Conservation (phyloP, 2,113 vertebrate genomes). For the Daphoenositta chrysoptera region DNA sequence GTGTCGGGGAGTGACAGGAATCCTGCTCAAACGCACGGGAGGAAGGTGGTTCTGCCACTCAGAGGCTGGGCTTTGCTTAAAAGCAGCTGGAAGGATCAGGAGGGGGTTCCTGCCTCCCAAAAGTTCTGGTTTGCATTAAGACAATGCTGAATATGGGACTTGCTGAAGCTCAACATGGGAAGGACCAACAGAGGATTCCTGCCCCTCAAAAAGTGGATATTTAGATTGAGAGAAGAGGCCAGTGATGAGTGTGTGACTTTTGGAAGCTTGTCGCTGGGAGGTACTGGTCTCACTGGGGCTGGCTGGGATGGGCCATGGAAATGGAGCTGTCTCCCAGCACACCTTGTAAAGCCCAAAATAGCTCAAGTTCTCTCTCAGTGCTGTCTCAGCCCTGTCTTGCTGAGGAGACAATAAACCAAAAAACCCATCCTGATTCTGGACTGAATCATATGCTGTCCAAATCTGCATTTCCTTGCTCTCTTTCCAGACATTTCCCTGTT, state of each 20-base stretch:
- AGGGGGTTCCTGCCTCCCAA: not conserved
- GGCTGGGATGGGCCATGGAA: not conserved
- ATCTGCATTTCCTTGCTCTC: not conserved
- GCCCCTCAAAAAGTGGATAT: no score
- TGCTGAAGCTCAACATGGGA: not conserved
- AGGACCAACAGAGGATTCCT: not conserved
- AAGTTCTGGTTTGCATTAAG: not conserved
- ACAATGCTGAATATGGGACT: not conserved
- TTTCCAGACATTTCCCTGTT: not conserved
- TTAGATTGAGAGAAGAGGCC: not conserved
- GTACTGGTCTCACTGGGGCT: not conserved
- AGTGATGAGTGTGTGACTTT: not conserved
- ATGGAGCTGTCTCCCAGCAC: not conserved
- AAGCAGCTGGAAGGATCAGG: not conserved
- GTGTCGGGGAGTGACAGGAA: not conserved
- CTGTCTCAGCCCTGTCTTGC: not conserved
- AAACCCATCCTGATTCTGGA: not conserved
- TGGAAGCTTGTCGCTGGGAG: not conserved
- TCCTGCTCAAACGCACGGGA: rapidly evolving
- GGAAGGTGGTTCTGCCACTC: not conserved
- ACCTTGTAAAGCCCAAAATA: not conserved
- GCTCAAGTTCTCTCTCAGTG: not conserved
- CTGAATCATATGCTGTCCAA: not conserved
- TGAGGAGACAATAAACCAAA: not conserved
- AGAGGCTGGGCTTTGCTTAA: not conserved